These are phyloP conservation scores for Temnothorax unifasciatus DNA, from an alignment of 2,888 invertebrate genomes.

Conservation along the genomic window DNA sequence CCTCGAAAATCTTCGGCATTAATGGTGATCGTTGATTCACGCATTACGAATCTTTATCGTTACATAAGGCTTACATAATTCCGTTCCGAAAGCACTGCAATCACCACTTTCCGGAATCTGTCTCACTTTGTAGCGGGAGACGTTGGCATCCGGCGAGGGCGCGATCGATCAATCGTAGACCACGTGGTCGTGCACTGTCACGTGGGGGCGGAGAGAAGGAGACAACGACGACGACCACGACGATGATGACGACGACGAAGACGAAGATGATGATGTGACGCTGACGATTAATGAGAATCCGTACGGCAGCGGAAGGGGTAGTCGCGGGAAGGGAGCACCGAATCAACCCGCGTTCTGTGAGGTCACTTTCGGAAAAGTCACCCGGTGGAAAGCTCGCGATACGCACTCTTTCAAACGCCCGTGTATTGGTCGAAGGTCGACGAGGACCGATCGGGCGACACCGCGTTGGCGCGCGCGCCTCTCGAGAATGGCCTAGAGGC, in stretches of 20 bases:
- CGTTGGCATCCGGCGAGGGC: slow-evolving; percentile 52
- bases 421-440: slow-evolving; percentile 80
- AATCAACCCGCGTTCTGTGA: background rate
- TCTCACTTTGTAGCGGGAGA: slow-evolving; percentile 29
- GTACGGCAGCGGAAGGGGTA: background rate
- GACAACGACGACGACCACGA: background rate
- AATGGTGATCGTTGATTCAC: background rate
- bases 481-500: slow-evolving; percentile 87
- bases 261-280: background rate
- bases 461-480: slow-evolving; percentile 85
- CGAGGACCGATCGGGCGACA: slow-evolving; percentile 80
- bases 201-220: slow-evolving; percentile 65
- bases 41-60: slow-evolving; percentile 18
- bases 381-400: slow-evolving; percentile 66
- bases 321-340: background rate
- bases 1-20: background rate
- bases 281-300: slow-evolving; percentile 26
- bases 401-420: slow-evolving; percentile 68
- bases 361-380: slow-evolving; percentile 75
- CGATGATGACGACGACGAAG: background rate
- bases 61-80: slow-evolving; percentile 10
- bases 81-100: background rate
- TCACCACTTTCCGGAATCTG: slow-evolving; percentile 7
- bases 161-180: slow-evolving; percentile 56
- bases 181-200: slow-evolving; percentile 64